These are phyloP conservation scores for Drosophila nigrodunni DNA, from an alignment of 1,140 invertebrate species.

Conservation along the genomic window DNA sequence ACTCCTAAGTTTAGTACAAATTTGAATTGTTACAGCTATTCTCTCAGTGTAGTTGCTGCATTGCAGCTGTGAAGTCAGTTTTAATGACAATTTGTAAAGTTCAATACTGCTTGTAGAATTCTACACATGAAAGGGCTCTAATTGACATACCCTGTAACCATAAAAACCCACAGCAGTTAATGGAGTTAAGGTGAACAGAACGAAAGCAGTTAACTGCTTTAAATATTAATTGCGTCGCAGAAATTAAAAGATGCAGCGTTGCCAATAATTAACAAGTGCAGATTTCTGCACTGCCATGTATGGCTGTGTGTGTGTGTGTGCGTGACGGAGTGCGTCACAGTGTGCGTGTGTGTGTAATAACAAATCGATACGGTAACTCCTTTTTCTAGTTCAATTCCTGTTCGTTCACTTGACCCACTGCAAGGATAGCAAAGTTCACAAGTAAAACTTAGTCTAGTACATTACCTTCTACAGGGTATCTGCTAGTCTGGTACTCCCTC, in stretches of 20 bases:
- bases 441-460: no score
- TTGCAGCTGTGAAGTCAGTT: neutral
- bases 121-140: neutral
- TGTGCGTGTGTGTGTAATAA: no score
- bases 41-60: neutral
- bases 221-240: neutral
- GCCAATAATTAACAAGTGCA: slow-evolving; percentile 1
- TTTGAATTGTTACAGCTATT: no score
- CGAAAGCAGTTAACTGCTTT: neutral
- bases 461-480: no score
- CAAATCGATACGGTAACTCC: no score
- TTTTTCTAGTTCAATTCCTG: no score
- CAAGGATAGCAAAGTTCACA: no score
- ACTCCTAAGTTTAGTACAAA: no score
- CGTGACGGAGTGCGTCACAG: neutral
- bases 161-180: neutral
- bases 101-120: neutral
- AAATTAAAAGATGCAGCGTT: slow-evolving; percentile 3
- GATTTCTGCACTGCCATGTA: neutral
- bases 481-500: no score
- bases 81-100: slow-evolving; percentile 2
- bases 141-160: slow-evolving; percentile 11
- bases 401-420: no score
- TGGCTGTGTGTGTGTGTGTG: neutral
- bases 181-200: neutral